Evolutionary conservation across 1,140 invertebrate genomes (phyloP).

Genomic region (Leptoteleia sp.): DNA sequence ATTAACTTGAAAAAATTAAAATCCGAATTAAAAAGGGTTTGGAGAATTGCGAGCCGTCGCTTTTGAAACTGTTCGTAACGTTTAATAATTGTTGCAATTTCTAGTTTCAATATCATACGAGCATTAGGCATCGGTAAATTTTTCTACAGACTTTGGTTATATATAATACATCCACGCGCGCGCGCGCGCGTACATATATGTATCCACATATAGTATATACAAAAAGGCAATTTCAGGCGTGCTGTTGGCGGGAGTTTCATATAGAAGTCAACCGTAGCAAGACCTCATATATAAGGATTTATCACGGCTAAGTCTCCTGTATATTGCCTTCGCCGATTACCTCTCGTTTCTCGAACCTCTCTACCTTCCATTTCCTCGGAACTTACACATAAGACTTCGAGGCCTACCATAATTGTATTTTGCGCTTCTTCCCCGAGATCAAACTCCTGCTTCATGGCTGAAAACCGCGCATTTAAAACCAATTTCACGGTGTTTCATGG

Average conservation of each 20-base stretch:
- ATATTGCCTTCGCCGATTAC: constrained; percentile 78
- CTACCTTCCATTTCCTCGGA: constrained; percentile 40
- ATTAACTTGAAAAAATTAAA: too few relatives aligned
- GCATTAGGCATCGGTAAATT: constrained; percentile 13
- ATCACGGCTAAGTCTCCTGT: constrained; percentile 80
- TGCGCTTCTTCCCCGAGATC: constrained; percentile 12
- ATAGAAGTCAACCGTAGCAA: constrained; percentile 75
- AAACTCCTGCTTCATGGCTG: constrained; percentile 20
- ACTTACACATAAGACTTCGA: constrained; percentile 23
- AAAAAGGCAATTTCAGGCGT: constrained; percentile 77
- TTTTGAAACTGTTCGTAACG: too few relatives aligned
- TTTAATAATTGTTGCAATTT: not conserved
- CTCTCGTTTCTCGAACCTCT: constrained; percentile 58
- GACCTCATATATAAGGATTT: constrained; percentile 81
- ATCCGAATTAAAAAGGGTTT: too few relatives aligned
- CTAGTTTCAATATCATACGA: constrained; percentile 12
- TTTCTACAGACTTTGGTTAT: constrained; percentile 19
- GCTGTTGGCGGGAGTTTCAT: constrained; percentile 76
- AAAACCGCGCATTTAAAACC: constrained; percentile 45
- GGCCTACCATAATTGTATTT: constrained; percentile 52
- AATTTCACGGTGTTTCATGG: constrained; percentile 43
- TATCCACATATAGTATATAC: constrained; percentile 68
- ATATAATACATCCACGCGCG: too few relatives aligned
- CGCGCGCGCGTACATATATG: too few relatives aligned
- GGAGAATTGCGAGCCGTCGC: too few relatives aligned